Conservation (phyloP, 2,797 vertebrate species). For the Oreonectes daqikongensis region DNA sequence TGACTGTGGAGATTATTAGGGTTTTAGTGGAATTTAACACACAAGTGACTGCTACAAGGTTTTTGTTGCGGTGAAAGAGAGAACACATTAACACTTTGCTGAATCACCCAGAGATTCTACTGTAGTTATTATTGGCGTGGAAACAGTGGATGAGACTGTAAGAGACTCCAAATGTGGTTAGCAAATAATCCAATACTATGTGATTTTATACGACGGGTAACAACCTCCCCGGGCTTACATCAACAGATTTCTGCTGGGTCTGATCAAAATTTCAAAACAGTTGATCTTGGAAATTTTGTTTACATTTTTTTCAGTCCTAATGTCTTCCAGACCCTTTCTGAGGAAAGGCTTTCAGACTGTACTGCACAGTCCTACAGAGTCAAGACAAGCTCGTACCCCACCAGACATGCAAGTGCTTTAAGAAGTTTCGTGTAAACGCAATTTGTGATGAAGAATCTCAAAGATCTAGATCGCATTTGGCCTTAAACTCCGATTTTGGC, state of each 20-base stretch:
- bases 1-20: neutral
- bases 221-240: conserved; percentile 34
- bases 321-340: conserved; percentile 47
- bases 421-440: too few species aligned
- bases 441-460: neutral
- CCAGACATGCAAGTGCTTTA: too few species aligned
- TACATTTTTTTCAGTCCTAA: conserved; percentile 33
- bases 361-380: neutral
- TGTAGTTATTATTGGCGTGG: conserved; percentile 28
- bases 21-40: neutral
- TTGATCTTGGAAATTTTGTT: conserved; percentile 44
- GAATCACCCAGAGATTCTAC: neutral
- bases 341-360: conserved; percentile 1
- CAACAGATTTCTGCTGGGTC: conserved; percentile 53
- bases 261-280: conserved; percentile 53
- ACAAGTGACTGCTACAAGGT: neutral
- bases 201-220: conserved; percentile 42
- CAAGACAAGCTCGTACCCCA: conserved; percentile 2
- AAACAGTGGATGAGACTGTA: neutral
- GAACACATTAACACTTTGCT: conserved; percentile 21
- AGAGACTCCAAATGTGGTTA: conserved; percentile 49
- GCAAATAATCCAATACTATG: conserved; percentile 54
- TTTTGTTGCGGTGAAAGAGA: neutral
- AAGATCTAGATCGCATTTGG: neutral
- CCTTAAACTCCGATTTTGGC: neutral